Conservation (phyloP, 2,113 vertebrate genomes). For the Datnioides undecimradiatus region DNA sequence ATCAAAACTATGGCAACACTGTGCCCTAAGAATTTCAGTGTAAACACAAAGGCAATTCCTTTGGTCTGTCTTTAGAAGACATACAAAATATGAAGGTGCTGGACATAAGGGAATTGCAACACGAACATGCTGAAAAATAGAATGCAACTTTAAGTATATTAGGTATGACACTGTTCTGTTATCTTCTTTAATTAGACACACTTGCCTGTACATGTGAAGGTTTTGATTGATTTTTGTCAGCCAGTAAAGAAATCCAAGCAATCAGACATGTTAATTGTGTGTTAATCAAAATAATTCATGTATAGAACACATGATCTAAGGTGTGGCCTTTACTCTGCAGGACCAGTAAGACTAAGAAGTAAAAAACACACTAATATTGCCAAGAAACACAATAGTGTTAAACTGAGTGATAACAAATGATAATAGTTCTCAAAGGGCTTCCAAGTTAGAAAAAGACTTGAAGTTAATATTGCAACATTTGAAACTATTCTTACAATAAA, state of each 20-base stretch:
- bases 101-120: constrained; percentile 33
- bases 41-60: constrained; percentile 33
- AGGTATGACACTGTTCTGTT: no score
- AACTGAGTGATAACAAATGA: no score
- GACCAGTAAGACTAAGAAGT: no score
- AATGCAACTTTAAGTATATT: neutral
- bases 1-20: constrained; percentile 51
- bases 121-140: neutral
- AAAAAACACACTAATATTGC: no score
- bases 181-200: neutral
- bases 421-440: no score
- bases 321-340: no score
- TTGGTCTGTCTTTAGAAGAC: constrained; percentile 57
- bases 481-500: no score
- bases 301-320: no score
- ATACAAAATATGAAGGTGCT: constrained; percentile 37
- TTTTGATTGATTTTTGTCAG: neutral
- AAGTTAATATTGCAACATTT: no score
- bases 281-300: neutral
- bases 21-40: constrained; percentile 34
- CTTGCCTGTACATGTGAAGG: neutral
- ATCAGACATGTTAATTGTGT: neutral
- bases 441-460: no score
- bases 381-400: no score
- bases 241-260: neutral